These are phyloP conservation scores for Helogale parvula DNA, from an alignment of 2,113 vertebrate genomes.

Conservation along the genomic window DNA sequence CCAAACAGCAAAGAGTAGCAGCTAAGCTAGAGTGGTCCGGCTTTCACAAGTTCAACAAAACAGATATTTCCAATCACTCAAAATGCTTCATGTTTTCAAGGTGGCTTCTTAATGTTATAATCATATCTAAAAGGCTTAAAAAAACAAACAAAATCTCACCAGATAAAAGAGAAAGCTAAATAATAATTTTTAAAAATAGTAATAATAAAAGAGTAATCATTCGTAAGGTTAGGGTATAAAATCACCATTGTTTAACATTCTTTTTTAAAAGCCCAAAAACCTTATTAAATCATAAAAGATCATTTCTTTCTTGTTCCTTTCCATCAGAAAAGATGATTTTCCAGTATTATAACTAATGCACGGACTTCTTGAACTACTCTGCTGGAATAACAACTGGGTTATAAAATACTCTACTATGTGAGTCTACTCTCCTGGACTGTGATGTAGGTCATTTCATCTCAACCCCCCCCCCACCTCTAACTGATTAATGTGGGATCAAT, in stretches of 20 bases:
- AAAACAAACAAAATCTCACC: neutral
- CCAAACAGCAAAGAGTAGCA: neutral
- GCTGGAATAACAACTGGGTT: neutral
- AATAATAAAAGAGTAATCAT: neutral
- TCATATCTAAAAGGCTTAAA: conserved; percentile 23
- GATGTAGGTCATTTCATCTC: neutral
- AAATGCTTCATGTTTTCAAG: neutral
- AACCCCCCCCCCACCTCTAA: neutral
- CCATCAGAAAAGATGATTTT: conserved; percentile 1
- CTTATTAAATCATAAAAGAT: neutral
- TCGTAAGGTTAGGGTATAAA: neutral
- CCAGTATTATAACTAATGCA: neutral
- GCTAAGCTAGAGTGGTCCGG: neutral
- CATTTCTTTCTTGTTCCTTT: conserved; percentile 1
- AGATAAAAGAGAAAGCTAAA: conserved; percentile 11
- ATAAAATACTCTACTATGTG: neutral
- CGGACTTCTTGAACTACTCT: neutral
- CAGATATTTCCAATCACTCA: neutral
- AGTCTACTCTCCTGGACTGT: neutral
- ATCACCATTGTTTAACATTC: neutral
- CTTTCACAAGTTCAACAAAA: neutral
- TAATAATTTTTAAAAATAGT: neutral
- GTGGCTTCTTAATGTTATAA: neutral
- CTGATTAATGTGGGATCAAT: neutral
- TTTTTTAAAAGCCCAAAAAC: neutral